phyloP scores from a whole-genome alignment of 2,113 vertebrate genomes.

The Xerus inauris region DNA sequence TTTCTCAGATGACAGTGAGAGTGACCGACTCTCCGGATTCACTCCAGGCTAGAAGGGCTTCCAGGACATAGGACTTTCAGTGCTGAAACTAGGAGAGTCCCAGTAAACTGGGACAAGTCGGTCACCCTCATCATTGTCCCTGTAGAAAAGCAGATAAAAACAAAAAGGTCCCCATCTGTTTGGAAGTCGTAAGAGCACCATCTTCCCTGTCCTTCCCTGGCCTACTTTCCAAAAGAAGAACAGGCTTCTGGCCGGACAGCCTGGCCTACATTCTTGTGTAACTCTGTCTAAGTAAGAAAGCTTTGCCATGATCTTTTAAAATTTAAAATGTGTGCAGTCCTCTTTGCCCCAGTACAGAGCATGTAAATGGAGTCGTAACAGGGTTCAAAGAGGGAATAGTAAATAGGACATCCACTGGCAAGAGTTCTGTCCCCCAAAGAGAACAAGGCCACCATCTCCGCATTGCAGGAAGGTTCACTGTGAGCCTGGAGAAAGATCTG shows the following conservation, averaged over 20 bases:
- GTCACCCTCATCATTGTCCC: background rate
- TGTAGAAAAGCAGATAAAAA: conserved; percentile 6
- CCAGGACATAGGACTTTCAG: background rate
- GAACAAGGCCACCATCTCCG: background rate
- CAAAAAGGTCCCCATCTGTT: background rate
- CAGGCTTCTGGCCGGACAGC: background rate
- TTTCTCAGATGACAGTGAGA: background rate
- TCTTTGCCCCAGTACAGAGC: conserved; percentile 4
- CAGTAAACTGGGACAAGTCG: background rate
- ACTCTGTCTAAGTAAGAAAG: conserved; percentile 49
- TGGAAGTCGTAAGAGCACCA: background rate
- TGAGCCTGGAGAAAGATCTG: conserved; percentile 51
- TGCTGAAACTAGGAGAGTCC: background rate
- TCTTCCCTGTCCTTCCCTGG: conserved; percentile 15
- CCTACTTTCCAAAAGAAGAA: conserved; percentile 58
- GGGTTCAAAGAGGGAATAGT: conserved; percentile 49
- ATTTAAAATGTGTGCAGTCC: conserved; percentile 35
- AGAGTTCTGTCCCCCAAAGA: background rate
- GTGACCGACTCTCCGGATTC: conserved; percentile 13
- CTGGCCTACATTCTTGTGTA: conserved; percentile 47
- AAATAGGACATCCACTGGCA: conserved; percentile 44
- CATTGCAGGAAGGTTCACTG: conserved; percentile 36
- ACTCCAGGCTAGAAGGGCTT: background rate
- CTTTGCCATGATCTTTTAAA: conserved; percentile 40
- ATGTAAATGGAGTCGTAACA: conserved; percentile 36